Conservation (phyloP, 2,113 vertebrate genomes). For the Anolis carolinensis region DNA sequence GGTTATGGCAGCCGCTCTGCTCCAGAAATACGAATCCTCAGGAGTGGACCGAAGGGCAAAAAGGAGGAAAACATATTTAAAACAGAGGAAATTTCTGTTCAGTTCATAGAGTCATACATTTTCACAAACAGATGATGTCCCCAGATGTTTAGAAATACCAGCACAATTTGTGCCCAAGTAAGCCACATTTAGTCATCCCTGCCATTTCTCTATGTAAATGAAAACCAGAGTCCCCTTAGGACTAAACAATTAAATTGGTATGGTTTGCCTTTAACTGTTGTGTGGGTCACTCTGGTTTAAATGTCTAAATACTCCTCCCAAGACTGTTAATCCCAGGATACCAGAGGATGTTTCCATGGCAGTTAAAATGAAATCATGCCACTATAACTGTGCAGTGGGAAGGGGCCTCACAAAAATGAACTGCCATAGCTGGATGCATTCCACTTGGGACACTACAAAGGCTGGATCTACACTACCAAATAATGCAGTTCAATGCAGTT, state of each 20-base stretch:
- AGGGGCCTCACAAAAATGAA: too few species aligned
- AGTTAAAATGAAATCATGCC: too few species aligned
- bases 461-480: too few species aligned
- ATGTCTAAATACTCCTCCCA: too few species aligned
- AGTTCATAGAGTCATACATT: constrained; percentile 14
- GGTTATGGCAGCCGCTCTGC: constrained; percentile 49
- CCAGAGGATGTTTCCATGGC: too few species aligned
- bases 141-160: neutral
- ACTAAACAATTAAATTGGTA: too few species aligned
- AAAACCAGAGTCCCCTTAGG: neutral
- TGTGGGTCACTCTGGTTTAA: too few species aligned
- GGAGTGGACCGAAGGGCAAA: constrained; percentile 43
- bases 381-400: too few species aligned
- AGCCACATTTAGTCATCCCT: neutral
- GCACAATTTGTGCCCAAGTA: neutral
- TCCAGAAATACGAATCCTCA: constrained; percentile 60
- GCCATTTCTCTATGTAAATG: neutral
- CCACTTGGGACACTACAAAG: too few species aligned
- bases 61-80: constrained; percentile 39
- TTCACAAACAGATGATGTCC: constrained; percentile 4
- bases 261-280: too few species aligned
- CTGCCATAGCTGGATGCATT: neutral
- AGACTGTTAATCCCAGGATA: too few species aligned
- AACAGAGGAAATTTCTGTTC: constrained; percentile 35
- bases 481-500: too few species aligned